Evolutionary conservation across 2,113 vertebrate species (phyloP).

Genomic region (Pterophyllum scalare): DNA sequence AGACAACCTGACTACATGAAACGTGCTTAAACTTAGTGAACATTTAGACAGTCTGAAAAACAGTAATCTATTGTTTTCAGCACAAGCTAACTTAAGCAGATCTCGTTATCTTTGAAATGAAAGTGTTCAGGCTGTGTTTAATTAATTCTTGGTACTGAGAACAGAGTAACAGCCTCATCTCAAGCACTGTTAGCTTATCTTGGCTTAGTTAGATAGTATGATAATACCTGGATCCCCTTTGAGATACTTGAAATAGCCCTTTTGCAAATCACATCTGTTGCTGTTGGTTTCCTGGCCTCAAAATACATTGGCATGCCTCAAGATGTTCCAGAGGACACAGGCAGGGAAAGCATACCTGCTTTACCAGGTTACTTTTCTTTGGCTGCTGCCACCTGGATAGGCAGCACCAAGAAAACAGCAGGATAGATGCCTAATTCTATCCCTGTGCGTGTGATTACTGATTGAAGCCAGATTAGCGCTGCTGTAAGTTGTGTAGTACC

Average conservation of each 20-base stretch:
- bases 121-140: slow-evolving; percentile 32
- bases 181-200: slow-evolving; percentile 24
- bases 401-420: slow-evolving; percentile 29
- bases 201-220: slow-evolving; percentile 48
- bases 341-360: neutral
- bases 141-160: slow-evolving; percentile 32
- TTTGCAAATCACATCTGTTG: slow-evolving; percentile 33
- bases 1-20: neutral
- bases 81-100: slow-evolving; percentile 12
- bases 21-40: neutral
- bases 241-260: slow-evolving; percentile 37
- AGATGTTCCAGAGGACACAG: neutral
- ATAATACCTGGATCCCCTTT: slow-evolving; percentile 34
- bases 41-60: slow-evolving; percentile 13
- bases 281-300: slow-evolving; percentile 17
- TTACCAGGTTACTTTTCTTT: slow-evolving; percentile 25
- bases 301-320: neutral
- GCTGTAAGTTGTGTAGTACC: slow-evolving; percentile 38
- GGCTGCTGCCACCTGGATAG: slow-evolving; percentile 21
- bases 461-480: slow-evolving; percentile 56
- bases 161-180: slow-evolving; percentile 10
- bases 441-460: slow-evolving; percentile 58
- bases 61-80: slow-evolving; percentile 2
- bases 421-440: slow-evolving; percentile 47
- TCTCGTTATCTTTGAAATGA: slow-evolving; percentile 34